phyloP scores from a whole-genome alignment of 2,888 invertebrate species.

The Eustalomyia histrio region DNA sequence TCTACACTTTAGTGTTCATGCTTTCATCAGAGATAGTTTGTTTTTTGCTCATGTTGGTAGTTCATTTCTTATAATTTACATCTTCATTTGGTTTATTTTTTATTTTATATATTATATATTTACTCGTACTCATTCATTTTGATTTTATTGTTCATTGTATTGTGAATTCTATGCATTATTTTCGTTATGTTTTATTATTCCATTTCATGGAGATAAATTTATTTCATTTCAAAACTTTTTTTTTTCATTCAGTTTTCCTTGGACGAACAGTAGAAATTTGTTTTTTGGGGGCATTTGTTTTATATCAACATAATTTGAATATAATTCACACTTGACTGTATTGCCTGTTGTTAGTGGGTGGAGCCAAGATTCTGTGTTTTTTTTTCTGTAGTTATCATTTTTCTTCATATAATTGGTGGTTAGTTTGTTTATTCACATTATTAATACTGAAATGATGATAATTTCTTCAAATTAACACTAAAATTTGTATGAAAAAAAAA shows the following conservation, averaged over 20 bases:
- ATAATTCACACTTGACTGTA: slow-evolving; percentile 75
- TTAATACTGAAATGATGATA: slow-evolving; percentile 69
- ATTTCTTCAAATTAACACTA: slow-evolving; percentile 73
- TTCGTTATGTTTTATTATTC: slow-evolving; percentile 68
- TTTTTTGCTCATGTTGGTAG: slow-evolving; percentile 1
- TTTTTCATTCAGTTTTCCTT: slow-evolving; percentile 26
- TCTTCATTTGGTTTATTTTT: slow-evolving; percentile 70
- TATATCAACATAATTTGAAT: slow-evolving; percentile 69
- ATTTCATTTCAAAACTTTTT: slow-evolving; percentile 41
- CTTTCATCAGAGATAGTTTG: slow-evolving; percentile 40
- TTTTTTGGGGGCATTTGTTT: slow-evolving; percentile 68
- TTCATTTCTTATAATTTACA: slow-evolving; percentile 74
- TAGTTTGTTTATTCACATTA: slow-evolving; percentile 25
- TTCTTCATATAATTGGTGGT: slow-evolving; percentile 41
- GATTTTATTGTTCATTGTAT: slow-evolving; percentile 65
- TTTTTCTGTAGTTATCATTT: slow-evolving; percentile 11
- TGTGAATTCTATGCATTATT: slow-evolving; percentile 59
- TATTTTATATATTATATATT: slow-evolving; percentile 55
- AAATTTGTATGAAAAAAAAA: neutral
- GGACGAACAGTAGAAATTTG: neutral
- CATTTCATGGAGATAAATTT: slow-evolving; percentile 46
- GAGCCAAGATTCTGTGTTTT: slow-evolving; percentile 46
- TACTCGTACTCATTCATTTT: slow-evolving; percentile 48
- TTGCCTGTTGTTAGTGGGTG: slow-evolving; percentile 69
- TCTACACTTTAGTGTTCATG: neutral